phyloP scores from a whole-genome alignment of 2,113 vertebrate species.

The Malurus cyaneus region DNA sequence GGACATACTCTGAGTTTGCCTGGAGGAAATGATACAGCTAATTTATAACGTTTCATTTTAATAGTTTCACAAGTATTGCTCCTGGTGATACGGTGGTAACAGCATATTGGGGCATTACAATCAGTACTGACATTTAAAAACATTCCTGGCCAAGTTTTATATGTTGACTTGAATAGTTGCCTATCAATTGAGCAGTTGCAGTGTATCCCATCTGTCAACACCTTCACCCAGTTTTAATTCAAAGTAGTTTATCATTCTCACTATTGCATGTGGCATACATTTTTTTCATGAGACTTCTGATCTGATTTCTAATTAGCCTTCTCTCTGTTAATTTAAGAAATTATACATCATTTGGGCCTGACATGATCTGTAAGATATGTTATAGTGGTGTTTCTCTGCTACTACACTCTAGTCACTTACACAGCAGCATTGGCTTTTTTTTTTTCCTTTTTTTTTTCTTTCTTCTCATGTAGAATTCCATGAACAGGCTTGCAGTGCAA shows the following conservation, averaged over 20 bases:
- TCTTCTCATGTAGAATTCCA: slow-evolving; percentile 84
- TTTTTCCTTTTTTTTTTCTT: not conserved
- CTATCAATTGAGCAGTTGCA: not conserved
- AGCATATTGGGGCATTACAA: not conserved
- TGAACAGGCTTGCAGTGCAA: slow-evolving; percentile 97
- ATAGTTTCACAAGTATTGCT: not conserved
- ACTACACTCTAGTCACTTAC: not conserved
- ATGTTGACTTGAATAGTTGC: not conserved
- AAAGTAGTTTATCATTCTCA: not conserved
- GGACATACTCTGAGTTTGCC: not conserved
- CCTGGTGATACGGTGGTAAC: not conserved
- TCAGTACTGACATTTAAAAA: not conserved
- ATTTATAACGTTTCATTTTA: not conserved
- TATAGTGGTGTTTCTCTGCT: not conserved
- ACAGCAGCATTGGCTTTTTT: not conserved
- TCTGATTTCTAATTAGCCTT: not conserved
- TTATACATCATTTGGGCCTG: not conserved
- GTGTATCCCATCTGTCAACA: not conserved
- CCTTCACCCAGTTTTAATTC: not conserved
- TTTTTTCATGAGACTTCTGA: not conserved
- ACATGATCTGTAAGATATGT: not conserved
- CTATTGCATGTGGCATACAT: not conserved
- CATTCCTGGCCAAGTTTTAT: not conserved
- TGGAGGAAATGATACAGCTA: not conserved
- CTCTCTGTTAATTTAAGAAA: not conserved